phyloP scores from a whole-genome alignment of 2,888 invertebrate genomes.

The Agriopis aurantiaria region DNA sequence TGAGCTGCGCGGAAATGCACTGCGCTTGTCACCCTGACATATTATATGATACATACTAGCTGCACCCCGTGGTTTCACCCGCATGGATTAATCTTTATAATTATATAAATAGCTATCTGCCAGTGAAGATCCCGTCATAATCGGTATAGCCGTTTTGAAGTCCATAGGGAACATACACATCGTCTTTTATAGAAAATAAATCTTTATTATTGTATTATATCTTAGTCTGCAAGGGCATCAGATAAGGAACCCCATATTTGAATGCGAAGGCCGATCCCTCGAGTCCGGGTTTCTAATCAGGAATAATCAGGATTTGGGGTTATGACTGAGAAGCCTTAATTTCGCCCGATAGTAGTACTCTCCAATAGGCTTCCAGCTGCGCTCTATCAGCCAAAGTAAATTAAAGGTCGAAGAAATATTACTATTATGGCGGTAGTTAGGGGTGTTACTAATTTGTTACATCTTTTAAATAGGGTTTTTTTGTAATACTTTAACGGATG shows the following conservation, averaged over 20 bases:
- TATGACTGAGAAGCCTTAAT: slow-evolving; percentile 42
- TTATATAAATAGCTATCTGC: too few species aligned
- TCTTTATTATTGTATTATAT: neutral
- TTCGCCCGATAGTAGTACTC: slow-evolving; percentile 44
- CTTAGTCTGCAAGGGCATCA: slow-evolving; percentile 17
- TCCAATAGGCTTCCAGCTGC: slow-evolving; percentile 50
- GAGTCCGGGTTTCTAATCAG: slow-evolving; percentile 57
- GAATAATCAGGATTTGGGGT: slow-evolving; percentile 57
- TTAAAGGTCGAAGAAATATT: slow-evolving; percentile 55
- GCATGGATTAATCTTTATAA: too few species aligned
- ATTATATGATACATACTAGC: too few species aligned
- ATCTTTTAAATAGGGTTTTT: too few species aligned
- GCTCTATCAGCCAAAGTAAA: slow-evolving; percentile 54
- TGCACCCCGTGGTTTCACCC: too few species aligned
- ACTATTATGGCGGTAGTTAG: slow-evolving; percentile 45
- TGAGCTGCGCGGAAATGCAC: too few species aligned
- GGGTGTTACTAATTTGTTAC: slow-evolving; percentile 5
- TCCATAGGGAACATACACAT: too few species aligned
- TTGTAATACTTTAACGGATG: too few species aligned
- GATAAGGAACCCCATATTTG: slow-evolving; percentile 53
- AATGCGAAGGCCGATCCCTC: slow-evolving; percentile 44
- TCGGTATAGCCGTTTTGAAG: too few species aligned
- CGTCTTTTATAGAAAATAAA: too few species aligned
- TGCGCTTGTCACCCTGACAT: too few species aligned
- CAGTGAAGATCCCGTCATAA: too few species aligned